Evolutionary conservation across 2,888 invertebrate species (phyloP), one percentile per base, ranked within the genome.

Genomic region (Gibbula magus): DNA sequence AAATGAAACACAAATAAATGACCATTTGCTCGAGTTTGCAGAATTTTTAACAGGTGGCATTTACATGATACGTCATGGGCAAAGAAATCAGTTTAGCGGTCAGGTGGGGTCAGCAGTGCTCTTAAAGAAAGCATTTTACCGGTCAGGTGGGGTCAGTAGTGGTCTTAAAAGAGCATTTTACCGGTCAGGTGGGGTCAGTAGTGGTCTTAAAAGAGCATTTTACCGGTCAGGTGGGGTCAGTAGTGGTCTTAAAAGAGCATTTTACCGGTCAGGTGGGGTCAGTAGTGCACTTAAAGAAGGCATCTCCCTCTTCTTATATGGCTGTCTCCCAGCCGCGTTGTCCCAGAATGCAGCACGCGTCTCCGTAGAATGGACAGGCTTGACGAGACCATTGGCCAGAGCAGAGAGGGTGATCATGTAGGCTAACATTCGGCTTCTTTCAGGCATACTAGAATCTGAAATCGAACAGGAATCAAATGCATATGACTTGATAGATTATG

Each of bases 301-400:
- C 70, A 70, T 70, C 18, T 70, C 70, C 18, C 70, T 29, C 70
- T 70, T 70, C 70, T 70, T 70, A 10, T 70, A 70, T 4, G 70
- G 70, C n/a, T 70, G 70, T 39, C 70, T 70, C n/a, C 70, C 70
- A 2, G 70, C 70, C 1, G 70, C 70, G 39, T 70, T 70, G 39
- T 70, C 70, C 70, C 70, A 70, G 70, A 70, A 70, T 35, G 70
- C 70, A 7, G 70, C 70, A 16, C 70, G 32, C 20, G 70, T 70
- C 35, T 70, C 70, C 70, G 70, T 70, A 20, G 70, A 70, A 20
- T 70, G 32, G 20, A 35, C 35, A 29, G 70, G 39, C n/a, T 32
- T 32, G 70, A 70, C 20, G 1, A 70, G 39, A n/a, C 70, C 29
- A 3, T 70, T 32, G 0, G 70, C 35, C 70, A 70, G n/a, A 25